Percentiles rank a stretch among this genome's conserved stretches.
phyloP scores from a whole-genome alignment of 2,888 invertebrate species.

The Cosmopolites sordidus region DNA sequence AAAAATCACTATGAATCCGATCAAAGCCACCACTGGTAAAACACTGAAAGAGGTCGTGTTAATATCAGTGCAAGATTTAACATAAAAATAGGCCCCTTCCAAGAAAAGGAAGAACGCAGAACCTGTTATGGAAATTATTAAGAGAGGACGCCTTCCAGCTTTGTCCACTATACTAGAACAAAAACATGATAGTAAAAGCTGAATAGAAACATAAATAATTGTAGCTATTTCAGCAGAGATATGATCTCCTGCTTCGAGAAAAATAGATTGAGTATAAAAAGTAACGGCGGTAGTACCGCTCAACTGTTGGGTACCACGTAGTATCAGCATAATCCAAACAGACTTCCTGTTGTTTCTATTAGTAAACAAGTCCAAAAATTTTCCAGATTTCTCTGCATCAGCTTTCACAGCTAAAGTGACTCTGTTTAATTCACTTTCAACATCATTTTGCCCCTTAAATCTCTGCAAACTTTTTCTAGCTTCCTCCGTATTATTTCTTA shows the following conservation, averaged over 20 bases:
- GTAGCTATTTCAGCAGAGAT: conserved; percentile 45
- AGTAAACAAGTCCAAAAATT: conserved; percentile 54
- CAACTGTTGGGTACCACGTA: conserved; percentile 54
- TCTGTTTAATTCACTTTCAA: conserved; percentile 46
- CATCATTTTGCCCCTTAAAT: conserved; percentile 51
- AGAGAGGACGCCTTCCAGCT: conserved; percentile 53
- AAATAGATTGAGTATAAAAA: conserved; percentile 56
- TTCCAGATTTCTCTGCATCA: conserved; percentile 52
- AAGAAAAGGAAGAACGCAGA: conserved; percentile 46
- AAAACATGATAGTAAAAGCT: conserved; percentile 54
- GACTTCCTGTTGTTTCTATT: conserved; percentile 60
- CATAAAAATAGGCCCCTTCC: conserved; percentile 50
- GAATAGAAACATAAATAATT: conserved; percentile 49
- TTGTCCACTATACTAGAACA: conserved; percentile 58
- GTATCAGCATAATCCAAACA: conserved; percentile 57
- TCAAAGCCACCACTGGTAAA: conserved; percentile 50
- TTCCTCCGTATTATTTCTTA: conserved; percentile 45
- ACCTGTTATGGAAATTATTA: conserved; percentile 51
- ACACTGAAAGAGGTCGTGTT: conserved; percentile 44
- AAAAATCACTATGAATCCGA: conserved; percentile 51
- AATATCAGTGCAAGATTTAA: conserved; percentile 43
- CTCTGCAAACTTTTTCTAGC: conserved; percentile 51
- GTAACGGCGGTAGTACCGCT: conserved; percentile 62
- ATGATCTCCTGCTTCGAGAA: conserved; percentile 45
- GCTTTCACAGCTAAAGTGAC: conserved; percentile 40